Evolutionary conservation across 2,888 invertebrate genomes (phyloP), one percentile per base, ranked within the genome.

Genomic region (Helleia helle): DNA sequence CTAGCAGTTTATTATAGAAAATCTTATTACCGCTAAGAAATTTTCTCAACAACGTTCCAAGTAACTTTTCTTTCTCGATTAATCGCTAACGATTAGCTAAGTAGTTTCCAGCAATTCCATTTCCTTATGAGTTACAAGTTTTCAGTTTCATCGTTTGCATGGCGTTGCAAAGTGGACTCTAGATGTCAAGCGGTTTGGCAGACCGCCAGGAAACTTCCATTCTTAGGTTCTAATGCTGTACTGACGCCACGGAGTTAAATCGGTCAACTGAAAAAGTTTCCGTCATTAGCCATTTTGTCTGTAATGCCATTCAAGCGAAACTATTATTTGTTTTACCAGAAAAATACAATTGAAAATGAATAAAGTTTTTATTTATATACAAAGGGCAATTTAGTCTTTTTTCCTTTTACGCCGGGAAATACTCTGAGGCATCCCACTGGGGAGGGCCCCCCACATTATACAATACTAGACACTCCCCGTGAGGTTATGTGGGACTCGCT

Each of bases 141-240:
- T 43, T 28, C 30, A 18, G 34, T 34, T 38, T 46, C 36, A 42
- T 48, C 46, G 42, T 43, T 42, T 47, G 40, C 38, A 44, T 47
- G 44, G 36, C 40, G 50, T 43, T 52, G 55, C 61, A 60, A 51
- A 72, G 71, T 65, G 68, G 64, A 60, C 58, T 66, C 68, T 70
- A 62, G 22, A 6, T 59, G 62, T 62, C 55, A 62, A 71, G 68
- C 48, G 59, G 58, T 42, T 55, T 75, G 75, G 75, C 75, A 46
- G 42, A 42, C 43, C 54, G 34, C 34, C 34, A 34, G 11, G 12
- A 22, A 34, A 34, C 18, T 34, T 8, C 26, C 26, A 22, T 22
- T 7, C 7, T 26, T 18, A 11, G 2, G 31, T 18, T 12, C 18
- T 11, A 18, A 31, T 17, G 11, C 31, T 8, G 34, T 34, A 30